Evolutionary conservation across 2,113 vertebrate genomes (phyloP), one percentile per base, ranked within the genome.

Genomic region (Perognathus longimembris): DNA sequence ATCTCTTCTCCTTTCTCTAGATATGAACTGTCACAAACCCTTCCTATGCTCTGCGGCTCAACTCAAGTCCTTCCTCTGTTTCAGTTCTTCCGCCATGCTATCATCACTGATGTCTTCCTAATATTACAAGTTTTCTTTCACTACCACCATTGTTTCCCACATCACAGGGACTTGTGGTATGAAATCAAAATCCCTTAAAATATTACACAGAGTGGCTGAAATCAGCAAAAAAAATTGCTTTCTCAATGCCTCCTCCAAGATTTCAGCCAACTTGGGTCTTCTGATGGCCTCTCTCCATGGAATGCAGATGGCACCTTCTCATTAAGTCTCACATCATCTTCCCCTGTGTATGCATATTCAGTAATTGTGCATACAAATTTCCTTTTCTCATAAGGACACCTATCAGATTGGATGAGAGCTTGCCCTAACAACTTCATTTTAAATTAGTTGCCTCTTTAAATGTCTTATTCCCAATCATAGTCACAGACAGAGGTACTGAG

Each of bases 151-250:
- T 64, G 15, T 24, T 66, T 59, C 71, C 73, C 71, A 73, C 59
- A 28, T 21, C 12, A 73, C 6, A 45, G 32, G 40, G 28, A 28
- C 36, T 22, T 67, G 0, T 73, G 45, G 83, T 26, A 87, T 14
- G 81, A 77, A 94, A 38, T 24, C 6, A 82, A 67, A 87, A 83
- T 90, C 85, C n/a, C 2, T 61, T 50, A n/a, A 69, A 85, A 61
- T 75, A 22, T 32, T 4, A 22, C 30, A 64, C 7, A 24, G 14
- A 15, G 20, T 38, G 15, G 7, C 66, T 75, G 91, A 32, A 78
- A 69, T 17, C 71, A 30, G 2, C 71, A 50, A 86, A 50, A 38
- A 24, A 50, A 38, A 24, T 3, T 36, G 6, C 57, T 92, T 91
- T 73, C 26, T 45, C 38, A 14, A 4, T 22, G 2, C 45, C 85